Percentiles rank a stretch among this genome's conserved stretches.
These are phyloP conservation scores for Megaptera novaeangliae DNA, from an alignment of 2,113 vertebrate species.

Conservation along the genomic window DNA sequence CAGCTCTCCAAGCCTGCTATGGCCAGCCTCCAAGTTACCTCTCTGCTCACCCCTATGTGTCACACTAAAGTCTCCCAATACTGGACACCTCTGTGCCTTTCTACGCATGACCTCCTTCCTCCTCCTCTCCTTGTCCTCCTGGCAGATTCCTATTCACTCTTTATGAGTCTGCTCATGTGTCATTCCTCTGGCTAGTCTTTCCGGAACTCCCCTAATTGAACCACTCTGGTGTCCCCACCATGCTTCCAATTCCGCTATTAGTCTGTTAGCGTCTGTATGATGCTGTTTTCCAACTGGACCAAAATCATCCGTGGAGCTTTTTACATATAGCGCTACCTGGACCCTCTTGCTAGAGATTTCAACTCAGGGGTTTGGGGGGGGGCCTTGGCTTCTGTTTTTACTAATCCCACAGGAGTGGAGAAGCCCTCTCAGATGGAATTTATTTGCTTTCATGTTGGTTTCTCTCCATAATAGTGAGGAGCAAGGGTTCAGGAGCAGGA, in stretches of 20 bases:
- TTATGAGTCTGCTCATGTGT: background rate
- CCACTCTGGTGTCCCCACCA: background rate
- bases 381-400: background rate
- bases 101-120: background rate
- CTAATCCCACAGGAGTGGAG: background rate
- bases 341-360: background rate
- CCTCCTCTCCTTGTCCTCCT: background rate
- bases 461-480: background rate
- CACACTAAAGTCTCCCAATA: background rate
- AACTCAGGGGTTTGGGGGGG: background rate
- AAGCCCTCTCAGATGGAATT: background rate
- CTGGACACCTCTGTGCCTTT: background rate
- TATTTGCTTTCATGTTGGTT: background rate
- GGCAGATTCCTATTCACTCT: background rate
- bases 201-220: background rate
- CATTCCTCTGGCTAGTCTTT: background rate
- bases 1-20: background rate
- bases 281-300: background rate
- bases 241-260: background rate
- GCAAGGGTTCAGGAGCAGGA: background rate
- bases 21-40: background rate
- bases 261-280: background rate
- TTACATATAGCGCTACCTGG: no score
- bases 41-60: background rate
- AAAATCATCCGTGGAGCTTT: background rate